Conservation (phyloP, 1,140 invertebrate genomes). For the Dendrolimus kikuchii region DNA sequence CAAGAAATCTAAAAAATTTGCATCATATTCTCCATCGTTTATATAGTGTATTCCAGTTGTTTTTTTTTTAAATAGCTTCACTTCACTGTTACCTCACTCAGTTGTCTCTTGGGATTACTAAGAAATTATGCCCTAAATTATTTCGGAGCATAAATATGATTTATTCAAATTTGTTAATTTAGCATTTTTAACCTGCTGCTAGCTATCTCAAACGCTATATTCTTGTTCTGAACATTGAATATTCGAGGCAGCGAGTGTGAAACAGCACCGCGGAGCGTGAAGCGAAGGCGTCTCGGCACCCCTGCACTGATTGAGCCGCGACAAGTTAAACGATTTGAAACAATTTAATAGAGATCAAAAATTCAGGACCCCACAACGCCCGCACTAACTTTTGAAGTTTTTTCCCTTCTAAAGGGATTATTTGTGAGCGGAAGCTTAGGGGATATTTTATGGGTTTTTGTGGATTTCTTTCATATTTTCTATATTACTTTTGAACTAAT, state of each 20-base stretch:
- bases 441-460: slow-evolving; percentile 54
- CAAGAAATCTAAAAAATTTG: too few relatives aligned
- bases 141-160: too few relatives aligned
- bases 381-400: slow-evolving; percentile 72
- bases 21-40: too few relatives aligned
- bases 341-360: slow-evolving; percentile 73
- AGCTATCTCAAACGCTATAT: slow-evolving; percentile 3
- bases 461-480: slow-evolving; percentile 38
- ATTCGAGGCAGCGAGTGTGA: slow-evolving; percentile 47
- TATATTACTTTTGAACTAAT: slow-evolving; percentile 9
- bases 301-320: slow-evolving; percentile 67
- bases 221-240: slow-evolving; percentile 6
- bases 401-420: slow-evolving; percentile 70
- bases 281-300: slow-evolving; percentile 21
- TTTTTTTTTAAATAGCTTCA: too few relatives aligned
- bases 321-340: slow-evolving; percentile 73
- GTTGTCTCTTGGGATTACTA: too few relatives aligned
- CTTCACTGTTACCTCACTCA: too few relatives aligned
- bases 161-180: too few relatives aligned
- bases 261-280: slow-evolving; percentile 18
- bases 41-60: too few relatives aligned
- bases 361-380: slow-evolving; percentile 55
- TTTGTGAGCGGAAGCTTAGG: slow-evolving; percentile 52
- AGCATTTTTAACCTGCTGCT: too few relatives aligned
- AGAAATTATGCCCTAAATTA: too few relatives aligned